A percentile compares a stretch with the other conserved stretches of the same genome.
Evolutionary conservation across 2,888 invertebrate species (phyloP).

Genomic region (Sericinus montela): DNA sequence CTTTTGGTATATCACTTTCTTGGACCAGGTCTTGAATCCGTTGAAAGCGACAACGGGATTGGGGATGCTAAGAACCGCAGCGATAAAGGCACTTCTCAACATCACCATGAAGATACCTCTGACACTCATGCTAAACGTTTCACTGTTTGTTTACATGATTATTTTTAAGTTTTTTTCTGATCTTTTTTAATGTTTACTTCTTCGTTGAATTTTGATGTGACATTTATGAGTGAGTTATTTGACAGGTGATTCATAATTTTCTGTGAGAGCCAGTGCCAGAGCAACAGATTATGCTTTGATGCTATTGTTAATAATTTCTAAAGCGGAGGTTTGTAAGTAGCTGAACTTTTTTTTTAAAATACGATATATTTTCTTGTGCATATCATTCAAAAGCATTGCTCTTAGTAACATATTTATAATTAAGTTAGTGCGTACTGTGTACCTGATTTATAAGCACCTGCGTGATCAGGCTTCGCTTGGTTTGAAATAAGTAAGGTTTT

Average conservation of each 20-base stretch:
- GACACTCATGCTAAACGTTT: slow-evolving; percentile 42
- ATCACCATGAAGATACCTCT: slow-evolving; percentile 45
- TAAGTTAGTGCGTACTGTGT: too few relatives aligned
- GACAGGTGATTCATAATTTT: slow-evolving; percentile 34
- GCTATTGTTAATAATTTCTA: slow-evolving; percentile 6
- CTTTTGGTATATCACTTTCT: slow-evolving; percentile 53
- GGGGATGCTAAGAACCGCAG: slow-evolving; percentile 58
- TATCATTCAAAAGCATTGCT: too few relatives aligned
- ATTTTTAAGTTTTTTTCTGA: slow-evolving; percentile 24
- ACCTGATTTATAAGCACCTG: too few relatives aligned
- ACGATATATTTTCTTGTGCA: too few relatives aligned
- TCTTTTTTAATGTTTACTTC: slow-evolving; percentile 13
- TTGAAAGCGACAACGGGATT: slow-evolving; percentile 53
- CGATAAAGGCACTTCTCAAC: slow-evolving; percentile 56
- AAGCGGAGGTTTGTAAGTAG: not conserved
- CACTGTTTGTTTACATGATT: slow-evolving; percentile 26
- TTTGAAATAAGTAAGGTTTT: too few relatives aligned
- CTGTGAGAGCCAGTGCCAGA: slow-evolving; percentile 20
- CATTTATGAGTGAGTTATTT: slow-evolving; percentile 26
- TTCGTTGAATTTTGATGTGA: slow-evolving; percentile 31
- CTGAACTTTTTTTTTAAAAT: too few relatives aligned
- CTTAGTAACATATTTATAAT: too few relatives aligned
- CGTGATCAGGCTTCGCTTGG: too few relatives aligned
- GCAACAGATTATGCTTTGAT: slow-evolving; percentile 11
- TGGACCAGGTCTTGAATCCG: slow-evolving; percentile 58